phyloP scores from a whole-genome alignment of 2,113 vertebrate genomes.

The Cyprinodon tularosa region DNA sequence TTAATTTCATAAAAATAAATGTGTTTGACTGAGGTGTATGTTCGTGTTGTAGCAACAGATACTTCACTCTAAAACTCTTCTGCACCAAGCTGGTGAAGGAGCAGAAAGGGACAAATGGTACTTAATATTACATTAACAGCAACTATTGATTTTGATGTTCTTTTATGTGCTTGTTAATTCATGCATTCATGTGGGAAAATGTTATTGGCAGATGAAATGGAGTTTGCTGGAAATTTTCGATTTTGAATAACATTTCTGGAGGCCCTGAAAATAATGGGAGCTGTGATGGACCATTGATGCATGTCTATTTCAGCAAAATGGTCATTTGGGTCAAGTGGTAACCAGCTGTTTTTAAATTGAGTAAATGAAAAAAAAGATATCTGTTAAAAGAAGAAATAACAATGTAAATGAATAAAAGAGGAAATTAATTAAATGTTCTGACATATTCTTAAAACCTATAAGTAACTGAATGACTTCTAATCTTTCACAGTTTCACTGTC shows the following conservation, averaged over 20 bases:
- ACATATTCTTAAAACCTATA: neutral
- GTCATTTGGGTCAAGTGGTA: neutral
- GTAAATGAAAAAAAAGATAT: neutral
- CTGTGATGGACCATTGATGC: neutral
- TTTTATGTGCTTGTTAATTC: constrained; percentile 10
- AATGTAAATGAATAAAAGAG: neutral
- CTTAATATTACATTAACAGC: neutral
- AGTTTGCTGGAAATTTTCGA: neutral
- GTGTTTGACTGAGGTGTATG: constrained; percentile 12
- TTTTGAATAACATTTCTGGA: neutral
- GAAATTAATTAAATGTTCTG: neutral
- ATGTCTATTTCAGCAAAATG: neutral
- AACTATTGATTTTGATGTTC: neutral
- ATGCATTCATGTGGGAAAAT: neutral
- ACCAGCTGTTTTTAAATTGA: neutral
- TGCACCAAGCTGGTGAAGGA: neutral
- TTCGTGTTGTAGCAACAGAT: constrained; percentile 32
- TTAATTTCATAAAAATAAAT: constrained; percentile 31
- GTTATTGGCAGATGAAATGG: neutral
- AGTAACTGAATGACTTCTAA: neutral
- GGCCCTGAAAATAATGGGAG: neutral
- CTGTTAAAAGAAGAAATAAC: neutral
- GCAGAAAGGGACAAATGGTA: neutral
- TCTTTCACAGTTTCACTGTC: neutral
- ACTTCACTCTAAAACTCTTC: neutral